These are phyloP conservation scores for Mycetomoellerius zeteki DNA, from an alignment of 1,140 invertebrate species.

Conservation along the genomic window DNA sequence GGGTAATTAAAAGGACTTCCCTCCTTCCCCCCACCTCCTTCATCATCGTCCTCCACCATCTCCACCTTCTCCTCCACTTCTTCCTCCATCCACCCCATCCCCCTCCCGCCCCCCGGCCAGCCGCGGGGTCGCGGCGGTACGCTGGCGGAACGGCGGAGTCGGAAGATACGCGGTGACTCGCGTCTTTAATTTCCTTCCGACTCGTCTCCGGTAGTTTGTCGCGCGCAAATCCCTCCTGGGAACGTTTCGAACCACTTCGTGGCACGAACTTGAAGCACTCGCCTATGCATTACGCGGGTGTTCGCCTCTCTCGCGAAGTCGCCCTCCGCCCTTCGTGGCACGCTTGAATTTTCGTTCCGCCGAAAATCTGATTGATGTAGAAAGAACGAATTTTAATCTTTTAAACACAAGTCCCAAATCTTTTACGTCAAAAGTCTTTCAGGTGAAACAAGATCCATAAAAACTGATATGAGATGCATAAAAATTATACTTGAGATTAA, in stretches of 20 bases:
- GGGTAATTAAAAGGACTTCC: slow-evolving; percentile 85
- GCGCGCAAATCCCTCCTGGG: slow-evolving; percentile 76
- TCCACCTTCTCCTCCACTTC: background rate
- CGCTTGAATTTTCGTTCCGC: background rate
- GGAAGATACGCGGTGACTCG: slow-evolving; percentile 23
- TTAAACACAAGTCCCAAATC: background rate
- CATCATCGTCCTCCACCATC: background rate
- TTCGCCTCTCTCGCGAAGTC: background rate
- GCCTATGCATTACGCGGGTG: slow-evolving; percentile 11
- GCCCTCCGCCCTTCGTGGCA: background rate
- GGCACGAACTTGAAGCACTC: slow-evolving; percentile 13
- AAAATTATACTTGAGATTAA: background rate
- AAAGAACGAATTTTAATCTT: slow-evolving; percentile 10
- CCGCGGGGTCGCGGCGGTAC: slow-evolving; percentile 65
- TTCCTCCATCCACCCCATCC: too few relatives aligned
- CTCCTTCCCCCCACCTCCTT: background rate
- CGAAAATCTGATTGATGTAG: background rate
- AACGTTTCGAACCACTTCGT: slow-evolving; percentile 70
- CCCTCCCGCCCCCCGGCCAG: slow-evolving; percentile 56
- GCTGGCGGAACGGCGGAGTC: background rate
- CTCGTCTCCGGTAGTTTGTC: slow-evolving; percentile 59
- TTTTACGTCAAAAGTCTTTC: background rate
- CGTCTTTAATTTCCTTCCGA: slow-evolving; percentile 57
- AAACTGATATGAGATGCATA: too few relatives aligned
- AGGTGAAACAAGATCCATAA: background rate